Base-by-base conservation (phyloP, 2,888 invertebrate genomes). In the Drosophila kanekoi region DNA sequence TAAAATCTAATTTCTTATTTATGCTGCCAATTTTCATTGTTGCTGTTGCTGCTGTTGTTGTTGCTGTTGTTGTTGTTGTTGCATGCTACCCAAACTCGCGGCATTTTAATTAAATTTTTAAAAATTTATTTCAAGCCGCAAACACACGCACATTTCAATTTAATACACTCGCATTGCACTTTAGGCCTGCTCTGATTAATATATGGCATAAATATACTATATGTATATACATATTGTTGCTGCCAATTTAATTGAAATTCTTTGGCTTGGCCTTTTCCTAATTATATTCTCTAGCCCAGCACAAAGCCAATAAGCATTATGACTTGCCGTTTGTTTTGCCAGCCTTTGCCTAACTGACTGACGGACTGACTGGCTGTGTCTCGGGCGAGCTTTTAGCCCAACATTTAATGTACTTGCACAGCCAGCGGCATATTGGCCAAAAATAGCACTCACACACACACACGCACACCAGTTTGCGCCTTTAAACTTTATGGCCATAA, bases 251-350 rank as follows among this genome's bases (percentile, higher is more conserved):
- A 89, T 84, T 89, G 81, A 66, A 84, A 89, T 87, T 84, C 81
- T 67, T 69, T 57, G 54, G 40, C 38, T 48, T 63, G 56, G 59
- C 61, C 62, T 62, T 63, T 47, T 58, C 87, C 79, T 87, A 87
- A 84, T 89, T 89, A 73, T 83, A 70, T 83, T 67, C 68, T 35
- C 28, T 63, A 52, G 51, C 65, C 41, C 57, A 67, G 44, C 72
- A 52, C 60, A 89, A 84, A 84, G 89, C 89, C 89, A 89, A 87
- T 84, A 84, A 89, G 81, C 70, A 80, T 87, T 86, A 74, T 74
- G 74, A 83, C 83, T 83, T 82, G 68, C 77, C 68, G 62, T 69
- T 72, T 65, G 63, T 56, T 59, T 67, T 35, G 57, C 49, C 28
- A 4, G 10, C 18, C 13, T n/a, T 8, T 13, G 28, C 28, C 28